phyloP scores from a whole-genome alignment of 2,888 invertebrate genomes.

The Rotaria sp. region DNA sequence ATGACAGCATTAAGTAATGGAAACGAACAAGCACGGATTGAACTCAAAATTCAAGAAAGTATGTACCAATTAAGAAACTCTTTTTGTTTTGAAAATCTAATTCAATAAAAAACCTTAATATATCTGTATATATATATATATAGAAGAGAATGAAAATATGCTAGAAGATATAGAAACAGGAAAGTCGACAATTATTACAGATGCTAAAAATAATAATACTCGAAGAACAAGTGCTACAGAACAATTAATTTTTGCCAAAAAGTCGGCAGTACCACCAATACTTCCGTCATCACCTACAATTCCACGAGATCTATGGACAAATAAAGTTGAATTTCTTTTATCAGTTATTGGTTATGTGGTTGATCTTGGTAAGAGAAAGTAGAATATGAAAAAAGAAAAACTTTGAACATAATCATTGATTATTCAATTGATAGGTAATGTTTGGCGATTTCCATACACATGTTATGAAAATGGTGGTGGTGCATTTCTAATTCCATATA shows the following conservation, averaged over 20 bases:
- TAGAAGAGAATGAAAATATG: background rate
- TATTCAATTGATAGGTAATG: background rate
- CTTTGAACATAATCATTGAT: background rate
- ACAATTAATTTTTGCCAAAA: background rate
- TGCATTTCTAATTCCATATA: slow-evolving; percentile 38
- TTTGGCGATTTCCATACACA: slow-evolving; percentile 34
- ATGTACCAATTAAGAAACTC: background rate
- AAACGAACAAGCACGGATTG: background rate
- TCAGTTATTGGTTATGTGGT: slow-evolving; percentile 40
- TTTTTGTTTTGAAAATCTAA: too few species aligned
- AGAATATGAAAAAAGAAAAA: background rate
- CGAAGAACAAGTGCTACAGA: background rate
- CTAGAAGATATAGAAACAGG: background rate
- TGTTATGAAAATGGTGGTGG: slow-evolving; percentile 40
- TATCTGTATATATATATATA: background rate
- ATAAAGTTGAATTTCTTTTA: slow-evolving; percentile 40
- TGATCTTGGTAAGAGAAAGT: background rate
- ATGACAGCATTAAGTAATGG: background rate
- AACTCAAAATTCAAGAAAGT: background rate
- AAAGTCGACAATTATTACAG: background rate
- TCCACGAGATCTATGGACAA: slow-evolving; percentile 37
- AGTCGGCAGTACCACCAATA: background rate
- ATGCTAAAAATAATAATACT: background rate
- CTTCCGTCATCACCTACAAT: background rate
- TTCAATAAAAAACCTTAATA: background rate